phyloP scores from a whole-genome alignment of 1,140 invertebrate genomes.

The Mesaphorura yosii region DNA sequence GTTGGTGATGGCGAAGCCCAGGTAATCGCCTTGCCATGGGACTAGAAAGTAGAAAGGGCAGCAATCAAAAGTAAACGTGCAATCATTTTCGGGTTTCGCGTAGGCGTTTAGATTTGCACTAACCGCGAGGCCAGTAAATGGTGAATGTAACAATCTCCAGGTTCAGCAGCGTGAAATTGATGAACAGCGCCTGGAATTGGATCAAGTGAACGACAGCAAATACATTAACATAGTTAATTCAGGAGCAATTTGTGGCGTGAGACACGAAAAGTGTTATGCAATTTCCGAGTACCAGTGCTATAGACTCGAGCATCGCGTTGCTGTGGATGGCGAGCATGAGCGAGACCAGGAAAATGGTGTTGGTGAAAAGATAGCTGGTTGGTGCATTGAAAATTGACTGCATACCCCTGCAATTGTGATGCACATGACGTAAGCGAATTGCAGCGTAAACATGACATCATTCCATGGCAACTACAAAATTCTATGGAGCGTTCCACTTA shows the following conservation, averaged over 20 bases:
- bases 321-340: background rate
- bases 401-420: conserved; percentile 2
- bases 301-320: background rate
- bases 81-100: background rate
- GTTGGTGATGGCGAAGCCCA: conserved; percentile 3
- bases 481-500: background rate
- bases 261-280: too few species aligned
- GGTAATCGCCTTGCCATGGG: background rate
- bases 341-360: background rate
- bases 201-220: too few species aligned
- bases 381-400: conserved; percentile 3
- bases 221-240: too few species aligned
- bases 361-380: conserved; percentile 5
- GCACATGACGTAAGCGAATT: background rate
- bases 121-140: conserved; percentile 4
- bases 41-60: background rate
- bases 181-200: background rate
- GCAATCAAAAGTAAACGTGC: background rate
- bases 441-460: background rate
- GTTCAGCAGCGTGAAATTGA: background rate
- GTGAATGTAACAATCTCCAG: conserved; percentile 1
- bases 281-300: too few species aligned
- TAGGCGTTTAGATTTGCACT: too few species aligned
- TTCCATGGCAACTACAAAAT: background rate
- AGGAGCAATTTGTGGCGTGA: too few species aligned